Base-by-base conservation (phyloP, 2,797 vertebrate species). In the Lagorchestes hirsutus region DNA sequence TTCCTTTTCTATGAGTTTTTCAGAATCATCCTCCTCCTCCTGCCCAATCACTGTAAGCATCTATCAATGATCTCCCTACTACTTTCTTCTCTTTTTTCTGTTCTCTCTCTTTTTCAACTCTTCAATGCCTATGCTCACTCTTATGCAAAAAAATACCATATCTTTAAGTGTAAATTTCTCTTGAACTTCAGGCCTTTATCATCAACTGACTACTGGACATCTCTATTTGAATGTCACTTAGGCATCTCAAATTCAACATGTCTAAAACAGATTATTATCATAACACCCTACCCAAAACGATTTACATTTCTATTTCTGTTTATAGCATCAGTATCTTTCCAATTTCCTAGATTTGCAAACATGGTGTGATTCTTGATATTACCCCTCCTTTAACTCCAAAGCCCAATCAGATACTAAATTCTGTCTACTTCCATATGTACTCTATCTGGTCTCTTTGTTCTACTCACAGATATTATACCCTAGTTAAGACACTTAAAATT, bases 261-360 rank as follows among this genome's bases (percentile, higher is more conserved):
- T 82, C 34, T 93, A 58, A 96, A 94, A 95, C 27, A 56, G n/a
- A 5, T 91, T 93, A 24, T 90, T 90, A 22, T 93, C 91, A 87
- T 54, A 57, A 56, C 18, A 1, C 56, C 31, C 22, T 3, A 74
- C 55, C 4, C 1, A 91, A 14, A 27, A 52, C 58, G 5, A 52
- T 52, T 34, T 6, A 90, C 4, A 67, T 92, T 58, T 24, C 93
- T 10, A 55, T 67, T 22, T 56, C 74, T 9, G 27, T 58, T 93
- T 40, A 74, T 22, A 93, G 13, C 55, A 2, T 46, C 22, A 55
- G 1, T 8, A 92, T 59, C 40, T 9, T 93, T 90, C 58, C 16
- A 82, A 27, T 92, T 93, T 12, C 54, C 93, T 1, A 62, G 46
- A 67, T 67, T n/a, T 67, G 14, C 5, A 67, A 67, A n/a, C 27